These are phyloP conservation scores for Ashinkailepas kermadecensis DNA, from an alignment of 2,888 invertebrate genomes.

Conservation along the genomic window DNA sequence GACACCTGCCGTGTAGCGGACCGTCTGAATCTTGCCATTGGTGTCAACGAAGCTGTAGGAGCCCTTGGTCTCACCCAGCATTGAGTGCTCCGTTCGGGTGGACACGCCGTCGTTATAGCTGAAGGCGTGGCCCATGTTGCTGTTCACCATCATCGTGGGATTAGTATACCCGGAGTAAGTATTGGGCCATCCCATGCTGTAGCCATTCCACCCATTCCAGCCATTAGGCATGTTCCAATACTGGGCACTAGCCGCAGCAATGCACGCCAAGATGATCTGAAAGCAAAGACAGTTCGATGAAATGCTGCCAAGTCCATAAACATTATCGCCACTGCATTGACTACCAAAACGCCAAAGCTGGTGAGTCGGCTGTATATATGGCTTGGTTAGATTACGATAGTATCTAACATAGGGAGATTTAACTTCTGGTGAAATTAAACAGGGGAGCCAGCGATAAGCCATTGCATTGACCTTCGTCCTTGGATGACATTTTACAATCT, in stretches of 20 bases:
- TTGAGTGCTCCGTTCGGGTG: not conserved
- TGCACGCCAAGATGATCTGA: not conserved
- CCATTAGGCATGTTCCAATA: not conserved
- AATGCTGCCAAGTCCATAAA: no score
- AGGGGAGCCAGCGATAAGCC: no score
- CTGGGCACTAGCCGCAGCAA: not conserved
- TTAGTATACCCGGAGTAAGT: not conserved
- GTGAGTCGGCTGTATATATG: no score
- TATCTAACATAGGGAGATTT: no score
- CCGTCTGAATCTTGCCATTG: not conserved
- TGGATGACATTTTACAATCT: no score
- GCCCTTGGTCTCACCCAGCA: not conserved
- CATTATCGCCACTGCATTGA: no score
- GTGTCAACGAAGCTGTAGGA: not conserved
- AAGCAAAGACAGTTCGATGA: not conserved
- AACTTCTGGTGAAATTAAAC: no score
- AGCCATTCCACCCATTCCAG: not conserved
- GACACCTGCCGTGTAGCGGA: not conserved
- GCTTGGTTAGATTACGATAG: no score
- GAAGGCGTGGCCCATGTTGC: not conserved
- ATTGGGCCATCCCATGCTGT: not conserved
- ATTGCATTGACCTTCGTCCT: no score
- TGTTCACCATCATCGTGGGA: not conserved
- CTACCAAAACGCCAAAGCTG: no score
- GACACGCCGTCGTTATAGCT: not conserved